Evolutionary conservation across 2,113 vertebrate species (phyloP), one percentile per base, ranked within the genome.

Genomic region (Rhinoptilus africanus): DNA sequence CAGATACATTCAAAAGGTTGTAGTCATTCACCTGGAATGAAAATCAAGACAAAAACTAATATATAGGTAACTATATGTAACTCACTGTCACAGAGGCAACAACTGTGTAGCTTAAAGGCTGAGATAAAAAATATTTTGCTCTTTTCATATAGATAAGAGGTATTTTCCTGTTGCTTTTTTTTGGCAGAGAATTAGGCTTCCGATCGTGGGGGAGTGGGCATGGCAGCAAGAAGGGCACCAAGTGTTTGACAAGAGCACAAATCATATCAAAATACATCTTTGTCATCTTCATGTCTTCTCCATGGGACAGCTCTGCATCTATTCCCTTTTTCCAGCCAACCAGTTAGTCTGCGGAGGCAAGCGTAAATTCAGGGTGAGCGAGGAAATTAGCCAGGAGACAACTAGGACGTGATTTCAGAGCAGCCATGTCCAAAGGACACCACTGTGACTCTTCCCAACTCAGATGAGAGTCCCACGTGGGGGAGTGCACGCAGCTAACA

Each of bases 141-240:
- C 13, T 39, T 64, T n/a, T 69, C 12, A 11, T 37, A 12, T 28
- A 28, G 7, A 17, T 5, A 76, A 74, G 7, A 67, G 17, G 8
- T 48, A 39, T 45, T 69, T 76, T 51, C 4, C 19, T 8, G 19
- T 50, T 56, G 23, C 6, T 15, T 45, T 73, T 48, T 62, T 47
- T 24, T 26, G 18, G 9, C 23, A 53, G 53, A 63, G 35, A 34
- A 68, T 47, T 20, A 20, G 9, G 6, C 47, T 62, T 75, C 39
- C 11, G 8, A 62, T 54, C 6, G 20, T 0, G 0, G 2, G 3
- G 22, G 18, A 48, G 10, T 7, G 2, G 21, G 19, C 2, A 1
- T 4, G 2, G 15, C 18, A 68, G 14, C 19, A 76, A 54, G 19
- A 75, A 50, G 10, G 3, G 3, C 47, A 69, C 12, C 4, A 27